Conservation (phyloP, 2,113 vertebrate species). For the Phainopepla nitens region DNA sequence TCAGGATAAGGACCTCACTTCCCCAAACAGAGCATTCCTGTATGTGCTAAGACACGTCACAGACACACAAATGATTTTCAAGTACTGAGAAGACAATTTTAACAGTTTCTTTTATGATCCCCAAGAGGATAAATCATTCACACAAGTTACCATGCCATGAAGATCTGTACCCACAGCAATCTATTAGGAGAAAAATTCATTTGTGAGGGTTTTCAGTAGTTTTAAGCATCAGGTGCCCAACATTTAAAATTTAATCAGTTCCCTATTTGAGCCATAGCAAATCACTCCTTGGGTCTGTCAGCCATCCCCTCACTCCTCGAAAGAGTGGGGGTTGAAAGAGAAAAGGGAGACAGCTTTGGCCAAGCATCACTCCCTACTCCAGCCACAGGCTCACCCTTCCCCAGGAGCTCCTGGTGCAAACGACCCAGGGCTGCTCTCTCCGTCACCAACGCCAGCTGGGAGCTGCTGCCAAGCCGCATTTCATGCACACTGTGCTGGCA, state of each 20-base stretch:
- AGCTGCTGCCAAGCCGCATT: not conserved
- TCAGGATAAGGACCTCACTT: slow-evolving; percentile 43
- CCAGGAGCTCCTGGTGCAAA: not conserved
- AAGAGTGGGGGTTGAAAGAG: not conserved
- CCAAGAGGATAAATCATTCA: not conserved
- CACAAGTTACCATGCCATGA: not conserved
- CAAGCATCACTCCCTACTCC: not conserved
- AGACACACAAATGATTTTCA: slow-evolving; percentile 9
- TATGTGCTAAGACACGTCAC: slow-evolving; percentile 4
- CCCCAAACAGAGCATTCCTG: slow-evolving; percentile 46
- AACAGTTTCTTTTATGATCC: not conserved
- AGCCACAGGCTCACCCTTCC: not conserved
- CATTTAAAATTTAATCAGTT: not conserved
- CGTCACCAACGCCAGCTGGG: fast-evolving
- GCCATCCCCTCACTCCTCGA: not conserved
- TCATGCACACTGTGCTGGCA: not conserved
- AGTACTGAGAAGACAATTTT: slow-evolving; percentile 6
- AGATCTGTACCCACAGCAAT: not conserved
- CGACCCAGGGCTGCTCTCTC: not conserved
- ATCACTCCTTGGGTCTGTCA: not conserved
- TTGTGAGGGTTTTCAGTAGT: not conserved
- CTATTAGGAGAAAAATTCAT: not conserved
- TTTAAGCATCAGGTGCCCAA: not conserved
- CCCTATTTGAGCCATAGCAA: not conserved
- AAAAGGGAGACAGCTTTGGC: not conserved